Evolutionary conservation across 1,140 invertebrate species (phyloP), one percentile per base, ranked within the genome.

Genomic region (Nymphalis io): DNA sequence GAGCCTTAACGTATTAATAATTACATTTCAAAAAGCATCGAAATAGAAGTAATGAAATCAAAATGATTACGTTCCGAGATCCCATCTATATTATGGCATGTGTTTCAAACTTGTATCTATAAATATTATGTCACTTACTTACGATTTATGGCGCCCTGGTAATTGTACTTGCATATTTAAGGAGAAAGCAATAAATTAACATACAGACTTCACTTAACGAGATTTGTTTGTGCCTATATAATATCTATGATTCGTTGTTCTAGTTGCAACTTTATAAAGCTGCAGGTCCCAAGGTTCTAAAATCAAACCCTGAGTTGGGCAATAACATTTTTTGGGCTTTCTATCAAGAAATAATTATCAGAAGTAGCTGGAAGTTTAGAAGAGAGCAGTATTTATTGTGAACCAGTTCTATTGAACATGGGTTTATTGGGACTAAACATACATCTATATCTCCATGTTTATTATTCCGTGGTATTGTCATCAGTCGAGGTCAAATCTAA

Each of bases 31-130:
- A 27, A 55, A 64, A 59, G 40, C 40, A 55, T 33, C 38, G 64
- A 48, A 48, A 60, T 20, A 67, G 53, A 59, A 60, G 21, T 67
- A 60, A 67, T 60, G 64, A 20, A 58, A 60, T 67, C 40, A 51
- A 51, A 40, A 67, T 40, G 33, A 62, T 33, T 46, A 16, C 42
- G 42, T 67, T 67, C 21, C 27, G 23, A 48, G 46, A 62, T 38
- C 60, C 27, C 44, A 48, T 40, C 57, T 44, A 23, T 48, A 51
- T n/a, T 27, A 39, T 21, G 58, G 18, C 33, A 42, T 51, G 57
- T 42, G 60, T 53, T 53, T 21, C 48, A 53, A 33, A 51, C 21
- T 27, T 48, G 59, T 46, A 13, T 20, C 42, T 27, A 55, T 55
- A 55, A 55, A 55, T 55, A 55, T 55, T 55, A 55, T 55, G 51